Base-by-base conservation (phyloP, 2,888 invertebrate genomes). In the Cenopis cana region DNA sequence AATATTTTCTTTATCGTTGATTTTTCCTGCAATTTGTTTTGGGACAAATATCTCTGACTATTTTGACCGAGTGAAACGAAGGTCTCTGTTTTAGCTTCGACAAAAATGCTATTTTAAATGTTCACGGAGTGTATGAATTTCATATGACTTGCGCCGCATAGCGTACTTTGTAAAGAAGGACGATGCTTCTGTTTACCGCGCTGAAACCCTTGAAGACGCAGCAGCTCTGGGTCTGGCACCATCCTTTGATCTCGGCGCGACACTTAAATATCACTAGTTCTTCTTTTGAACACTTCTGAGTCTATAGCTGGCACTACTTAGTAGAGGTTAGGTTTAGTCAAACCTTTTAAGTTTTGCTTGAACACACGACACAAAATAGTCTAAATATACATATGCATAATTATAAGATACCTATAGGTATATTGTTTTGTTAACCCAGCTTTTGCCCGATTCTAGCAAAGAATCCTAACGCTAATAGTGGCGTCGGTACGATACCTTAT, bases 131-230 rank as follows among this genome's bases (percentile, higher is more conserved):
- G 33, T 41, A 6, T 41, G 2, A 49, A 6, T 33, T 33, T 50
- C 52, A 20, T 17, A 17, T 62, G 18, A 52, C 64, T 62, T 62
- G 64, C 33, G 11, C 64, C 52, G 20, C 18, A 46, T 18, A 17
- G 49, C 1, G 12, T 17, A 66, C 38, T 38, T 64, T 52, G 64
- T 38, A 46, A n/a, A 12, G 8, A 46, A n/a, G n/a, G 8, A 46
- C 59, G 66, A 41, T 61, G 88, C 89, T 89, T 87, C 91, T 91
- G 92, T 91, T 90, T 89, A 88, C 89, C 83, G 86, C 85, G 82
- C 83, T 84, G 85, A 86, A 88, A 86, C 90, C 85, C 91, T 91
- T 88, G 87, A 90, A 91, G 86, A 87, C 81, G 85, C 85, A 90
- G 90, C 90, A 88, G 78, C 89, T 83, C 87, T 86, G 84, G 81